phyloP scores from a whole-genome alignment of 2,888 invertebrate genomes.

The Apamea epomidion region DNA sequence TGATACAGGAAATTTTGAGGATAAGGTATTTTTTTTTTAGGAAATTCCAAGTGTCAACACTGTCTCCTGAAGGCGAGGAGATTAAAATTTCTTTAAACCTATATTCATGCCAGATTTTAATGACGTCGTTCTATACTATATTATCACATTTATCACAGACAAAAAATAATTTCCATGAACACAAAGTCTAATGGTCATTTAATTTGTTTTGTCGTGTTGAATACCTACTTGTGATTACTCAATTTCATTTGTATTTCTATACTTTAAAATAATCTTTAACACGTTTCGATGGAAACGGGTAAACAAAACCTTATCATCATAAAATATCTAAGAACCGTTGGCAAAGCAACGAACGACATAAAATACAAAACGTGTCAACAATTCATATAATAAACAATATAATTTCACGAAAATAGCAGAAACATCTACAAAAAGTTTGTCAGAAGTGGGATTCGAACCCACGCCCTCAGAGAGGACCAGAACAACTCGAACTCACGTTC shows the following conservation, averaged over 20 bases:
- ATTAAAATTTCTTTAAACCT: background rate
- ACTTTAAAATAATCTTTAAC: conserved; percentile 3
- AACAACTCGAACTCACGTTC: conserved; percentile 61
- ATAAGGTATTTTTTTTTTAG: too few relatives aligned
- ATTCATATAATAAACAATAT: conserved; percentile 14
- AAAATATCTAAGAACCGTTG: background rate
- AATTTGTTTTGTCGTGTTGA: background rate
- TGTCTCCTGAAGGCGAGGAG: background rate
- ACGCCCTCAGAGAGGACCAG: conserved; percentile 64
- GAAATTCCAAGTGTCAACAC: background rate
- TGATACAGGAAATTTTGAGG: background rate
- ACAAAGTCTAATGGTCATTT: background rate
- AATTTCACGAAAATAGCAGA: conserved; percentile 31
- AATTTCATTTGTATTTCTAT: background rate
- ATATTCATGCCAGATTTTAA: background rate
- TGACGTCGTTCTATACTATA: too few relatives aligned
- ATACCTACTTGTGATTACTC: background rate
- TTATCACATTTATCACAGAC: background rate
- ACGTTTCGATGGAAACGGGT: background rate
- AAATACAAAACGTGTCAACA: background rate
- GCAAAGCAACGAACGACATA: conserved; percentile 1
- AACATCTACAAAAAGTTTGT: conserved; percentile 60
- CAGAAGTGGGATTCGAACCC: conserved; percentile 66
- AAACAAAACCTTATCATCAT: conserved; percentile 7
- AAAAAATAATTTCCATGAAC: background rate